These are phyloP conservation scores for Zaprionus ghesquierei DNA, from an alignment of 1,140 invertebrate species.

Conservation along the genomic window DNA sequence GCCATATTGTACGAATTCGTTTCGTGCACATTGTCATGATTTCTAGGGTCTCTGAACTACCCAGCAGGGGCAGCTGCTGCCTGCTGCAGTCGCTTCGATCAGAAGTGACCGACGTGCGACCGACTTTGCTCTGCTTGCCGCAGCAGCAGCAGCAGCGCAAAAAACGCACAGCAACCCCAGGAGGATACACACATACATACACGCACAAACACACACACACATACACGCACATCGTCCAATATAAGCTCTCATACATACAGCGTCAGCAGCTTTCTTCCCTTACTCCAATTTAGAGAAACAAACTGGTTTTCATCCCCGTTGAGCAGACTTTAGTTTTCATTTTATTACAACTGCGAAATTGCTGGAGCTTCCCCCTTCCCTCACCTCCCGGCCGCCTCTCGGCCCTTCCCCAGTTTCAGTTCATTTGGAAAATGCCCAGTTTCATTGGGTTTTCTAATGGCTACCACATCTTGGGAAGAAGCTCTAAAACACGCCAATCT, in stretches of 20 bases:
- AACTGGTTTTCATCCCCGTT: constrained; percentile 72
- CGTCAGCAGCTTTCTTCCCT: constrained; percentile 66
- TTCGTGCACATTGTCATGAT: not conserved
- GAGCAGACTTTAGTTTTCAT: constrained; percentile 71
- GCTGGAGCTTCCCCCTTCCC: not conserved
- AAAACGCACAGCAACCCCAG: constrained; percentile 44
- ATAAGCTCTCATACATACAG: constrained; percentile 27
- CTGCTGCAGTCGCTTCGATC: constrained; percentile 53
- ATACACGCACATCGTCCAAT: constrained; percentile 14
- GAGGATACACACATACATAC: constrained; percentile 32
- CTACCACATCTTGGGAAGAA: constrained; percentile 5
- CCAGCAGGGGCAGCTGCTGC: constrained; percentile 5
- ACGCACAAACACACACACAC: constrained; percentile 20
- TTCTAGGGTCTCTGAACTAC: constrained; percentile 41
- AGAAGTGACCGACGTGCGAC: constrained; percentile 59
- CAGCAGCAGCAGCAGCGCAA: constrained; percentile 23
- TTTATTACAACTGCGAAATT: constrained; percentile 49
- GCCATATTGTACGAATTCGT: not conserved
- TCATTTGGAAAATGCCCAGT: constrained; percentile 7
- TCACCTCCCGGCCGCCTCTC: too few species aligned
- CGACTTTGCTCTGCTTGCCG: constrained; percentile 43
- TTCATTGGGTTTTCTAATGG: not conserved
- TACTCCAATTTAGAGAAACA: constrained; percentile 54
- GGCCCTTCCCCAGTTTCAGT: not conserved
- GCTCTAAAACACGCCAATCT: not conserved